A percentile compares a stretch with the other conserved stretches of the same genome.
phyloP scores from a whole-genome alignment of 2,113 vertebrate genomes.

The Trichechus manatus region DNA sequence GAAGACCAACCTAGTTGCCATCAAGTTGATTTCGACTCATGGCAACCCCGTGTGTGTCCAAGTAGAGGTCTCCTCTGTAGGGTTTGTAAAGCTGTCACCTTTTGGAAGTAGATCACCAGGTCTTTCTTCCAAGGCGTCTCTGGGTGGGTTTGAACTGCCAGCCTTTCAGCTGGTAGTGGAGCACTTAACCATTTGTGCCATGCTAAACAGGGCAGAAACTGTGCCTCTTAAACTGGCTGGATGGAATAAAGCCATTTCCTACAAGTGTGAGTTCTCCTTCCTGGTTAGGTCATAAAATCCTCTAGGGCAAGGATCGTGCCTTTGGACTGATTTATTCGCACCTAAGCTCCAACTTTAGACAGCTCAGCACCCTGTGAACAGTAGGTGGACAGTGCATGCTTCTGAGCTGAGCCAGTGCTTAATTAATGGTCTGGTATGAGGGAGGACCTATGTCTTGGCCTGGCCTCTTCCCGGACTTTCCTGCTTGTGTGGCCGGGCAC shows the following conservation, averaged over 20 bases:
- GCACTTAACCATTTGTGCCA: not conserved
- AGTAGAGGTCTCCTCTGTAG: not conserved
- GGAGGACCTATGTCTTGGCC: not conserved
- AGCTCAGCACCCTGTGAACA: not conserved
- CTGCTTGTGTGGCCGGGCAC: not conserved
- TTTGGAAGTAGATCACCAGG: not conserved
- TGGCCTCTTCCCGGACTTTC: not conserved
- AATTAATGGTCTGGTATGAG: not conserved
- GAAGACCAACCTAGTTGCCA: not conserved
- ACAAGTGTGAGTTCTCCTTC: not conserved
- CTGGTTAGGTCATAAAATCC: not conserved
- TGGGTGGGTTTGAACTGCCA: not conserved
- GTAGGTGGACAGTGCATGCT: not conserved
- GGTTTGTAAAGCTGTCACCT: not conserved
- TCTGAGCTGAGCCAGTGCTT: not conserved
- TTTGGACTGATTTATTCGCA: not conserved
- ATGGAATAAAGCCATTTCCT: not conserved
- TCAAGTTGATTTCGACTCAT: not conserved
- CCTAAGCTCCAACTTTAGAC: not conserved
- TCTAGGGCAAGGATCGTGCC: not conserved
- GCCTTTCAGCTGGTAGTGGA: not conserved
- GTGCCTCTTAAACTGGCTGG: not conserved
- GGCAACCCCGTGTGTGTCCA: not conserved
- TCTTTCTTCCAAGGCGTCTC: not conserved
- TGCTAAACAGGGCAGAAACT: fast-evolving